Evolutionary conservation across 1,140 invertebrate genomes (phyloP).

Genomic region (Globodera rostochiensis): DNA sequence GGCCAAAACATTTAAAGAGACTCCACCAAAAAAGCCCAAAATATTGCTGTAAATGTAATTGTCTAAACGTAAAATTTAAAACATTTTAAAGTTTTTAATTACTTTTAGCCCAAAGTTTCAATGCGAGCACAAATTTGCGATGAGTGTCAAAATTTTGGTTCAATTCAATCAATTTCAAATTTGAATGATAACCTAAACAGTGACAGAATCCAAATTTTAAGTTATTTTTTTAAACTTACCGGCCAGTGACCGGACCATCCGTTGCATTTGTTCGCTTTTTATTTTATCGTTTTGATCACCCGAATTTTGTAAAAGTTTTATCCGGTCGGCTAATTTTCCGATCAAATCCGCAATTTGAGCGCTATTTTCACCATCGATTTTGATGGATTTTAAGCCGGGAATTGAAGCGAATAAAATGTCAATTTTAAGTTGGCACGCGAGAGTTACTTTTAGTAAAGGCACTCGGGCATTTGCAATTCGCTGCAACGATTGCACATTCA

Average conservation of each 20-base stretch:
- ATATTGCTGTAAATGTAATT: neutral
- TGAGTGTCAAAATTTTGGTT: neutral
- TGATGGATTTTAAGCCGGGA: neutral
- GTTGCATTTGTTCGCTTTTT: neutral
- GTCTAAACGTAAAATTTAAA: neutral
- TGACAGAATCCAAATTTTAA: neutral
- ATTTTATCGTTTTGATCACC: neutral
- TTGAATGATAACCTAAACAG: neutral
- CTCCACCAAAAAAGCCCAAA: neutral
- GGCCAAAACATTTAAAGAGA: neutral
- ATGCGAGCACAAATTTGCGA: neutral
- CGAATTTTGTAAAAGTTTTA: neutral
- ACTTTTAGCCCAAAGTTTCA: conserved; percentile 1
- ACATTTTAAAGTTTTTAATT: neutral
- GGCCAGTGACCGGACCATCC: neutral
- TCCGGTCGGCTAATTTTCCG: neutral
- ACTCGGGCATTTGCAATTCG: neutral
- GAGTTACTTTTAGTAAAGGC: neutral
- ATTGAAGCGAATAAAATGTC: neutral
- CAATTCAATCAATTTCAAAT: neutral
- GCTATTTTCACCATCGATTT: neutral
- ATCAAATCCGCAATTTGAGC: neutral
- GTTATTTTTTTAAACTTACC: neutral
- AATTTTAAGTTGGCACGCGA: neutral
- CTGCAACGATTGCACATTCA: neutral